phyloP scores from a whole-genome alignment of 2,113 vertebrate species.

The Elephas maximus region DNA sequence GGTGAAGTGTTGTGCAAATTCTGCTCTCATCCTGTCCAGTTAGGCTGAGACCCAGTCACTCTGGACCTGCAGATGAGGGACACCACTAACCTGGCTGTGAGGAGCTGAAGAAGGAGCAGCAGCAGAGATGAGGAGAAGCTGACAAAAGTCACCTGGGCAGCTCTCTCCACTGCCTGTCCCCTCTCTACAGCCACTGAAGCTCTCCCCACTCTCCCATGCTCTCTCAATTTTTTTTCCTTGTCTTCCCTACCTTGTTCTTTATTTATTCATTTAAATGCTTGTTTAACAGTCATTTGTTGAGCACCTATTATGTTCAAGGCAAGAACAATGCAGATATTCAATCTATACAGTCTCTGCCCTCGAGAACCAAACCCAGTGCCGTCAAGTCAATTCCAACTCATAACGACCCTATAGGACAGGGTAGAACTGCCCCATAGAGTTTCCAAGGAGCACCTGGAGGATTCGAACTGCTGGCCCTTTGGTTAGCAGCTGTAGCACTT shows the following conservation, averaged over 20 bases:
- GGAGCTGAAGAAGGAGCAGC: not conserved
- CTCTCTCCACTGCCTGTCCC: not conserved
- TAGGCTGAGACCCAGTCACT: not conserved
- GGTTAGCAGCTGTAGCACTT: too few relatives aligned
- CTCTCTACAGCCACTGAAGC: not conserved
- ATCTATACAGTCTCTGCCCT: not conserved
- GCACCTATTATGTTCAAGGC: not conserved
- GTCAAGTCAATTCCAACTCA: too few relatives aligned
- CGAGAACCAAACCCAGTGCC: not conserved
- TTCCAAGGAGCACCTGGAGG: too few relatives aligned
- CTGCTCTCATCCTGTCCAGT: not conserved
- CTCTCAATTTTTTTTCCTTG: not conserved
- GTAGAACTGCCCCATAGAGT: too few relatives aligned
- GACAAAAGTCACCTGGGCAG: not conserved
- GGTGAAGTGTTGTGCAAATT: fast-evolving
- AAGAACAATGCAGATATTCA: not conserved
- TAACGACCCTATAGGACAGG: too few relatives aligned
- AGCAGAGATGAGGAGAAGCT: not conserved
- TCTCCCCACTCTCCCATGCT: not conserved
- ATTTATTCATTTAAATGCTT: not conserved
- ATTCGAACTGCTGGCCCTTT: too few relatives aligned
- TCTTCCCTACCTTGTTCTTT: not conserved
- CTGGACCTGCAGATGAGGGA: not conserved
- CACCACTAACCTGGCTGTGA: not conserved
- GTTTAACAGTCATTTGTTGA: not conserved